These are phyloP conservation scores for Machimus rusticus DNA, from an alignment of 2,888 invertebrate species.

Conservation along the genomic window DNA sequence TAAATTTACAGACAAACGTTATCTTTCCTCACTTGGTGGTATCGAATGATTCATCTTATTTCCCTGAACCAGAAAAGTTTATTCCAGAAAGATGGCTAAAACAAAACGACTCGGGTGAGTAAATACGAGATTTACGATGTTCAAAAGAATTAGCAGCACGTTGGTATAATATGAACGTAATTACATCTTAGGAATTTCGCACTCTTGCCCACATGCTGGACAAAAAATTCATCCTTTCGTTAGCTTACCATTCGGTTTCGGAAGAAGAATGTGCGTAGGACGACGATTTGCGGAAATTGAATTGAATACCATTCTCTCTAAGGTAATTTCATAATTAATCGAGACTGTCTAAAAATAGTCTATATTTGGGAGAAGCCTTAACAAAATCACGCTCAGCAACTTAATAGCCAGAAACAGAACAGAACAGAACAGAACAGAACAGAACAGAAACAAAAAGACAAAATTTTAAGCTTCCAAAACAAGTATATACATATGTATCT, in stretches of 20 bases:
- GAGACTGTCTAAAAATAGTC: background rate
- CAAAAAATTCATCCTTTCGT: conserved; percentile 78
- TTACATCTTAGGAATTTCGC: background rate
- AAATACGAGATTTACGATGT: background rate
- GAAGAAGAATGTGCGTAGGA: conserved; percentile 79
- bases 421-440: too few species aligned
- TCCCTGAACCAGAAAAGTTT: conserved; percentile 74
- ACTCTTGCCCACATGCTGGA: conserved; percentile 58
- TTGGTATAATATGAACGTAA: background rate
- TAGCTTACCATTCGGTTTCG: conserved; percentile 79
- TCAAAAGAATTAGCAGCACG: background rate
- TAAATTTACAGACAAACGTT: conserved; percentile 71
- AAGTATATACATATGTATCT: too few species aligned
- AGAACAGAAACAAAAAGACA: too few species aligned
- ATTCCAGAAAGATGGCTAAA: conserved; percentile 83
- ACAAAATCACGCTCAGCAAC: background rate
- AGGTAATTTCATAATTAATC: conserved; percentile 64
- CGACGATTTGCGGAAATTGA: conserved; percentile 83
- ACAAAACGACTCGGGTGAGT: conserved; percentile 59
- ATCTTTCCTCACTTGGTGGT: conserved; percentile 82
- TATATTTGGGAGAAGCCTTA: background rate
- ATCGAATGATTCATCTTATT: conserved; percentile 76
- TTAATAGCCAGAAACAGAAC: background rate
- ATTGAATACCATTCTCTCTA: conserved; percentile 75
- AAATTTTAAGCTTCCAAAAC: background rate